Evolutionary conservation across 2,797 vertebrate genomes (phyloP), one percentile per base, ranked within the genome.

Genomic region (Natrix natrix): DNA sequence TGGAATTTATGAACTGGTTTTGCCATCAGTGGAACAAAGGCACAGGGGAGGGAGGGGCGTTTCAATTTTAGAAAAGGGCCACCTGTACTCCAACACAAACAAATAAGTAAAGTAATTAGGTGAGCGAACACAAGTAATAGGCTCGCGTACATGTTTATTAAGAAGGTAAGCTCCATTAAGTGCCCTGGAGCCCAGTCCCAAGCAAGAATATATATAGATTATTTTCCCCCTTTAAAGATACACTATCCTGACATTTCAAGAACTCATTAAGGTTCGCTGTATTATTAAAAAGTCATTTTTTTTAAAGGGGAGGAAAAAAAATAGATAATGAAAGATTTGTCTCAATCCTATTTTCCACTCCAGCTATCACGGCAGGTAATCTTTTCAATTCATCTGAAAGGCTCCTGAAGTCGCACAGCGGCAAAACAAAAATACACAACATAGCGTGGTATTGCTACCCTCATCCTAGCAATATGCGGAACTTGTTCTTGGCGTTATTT

Each of bases 1-100:
- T 90, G 94, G 95, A 94, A 97, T 96, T 97, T 97, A 97, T 96
- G 96, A 97, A 97, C 96, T 96, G 94, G 92, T 94, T 95, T 92
- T 94, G 94, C 94, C 93, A 94, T 94, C 92, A 55, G 57, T 94
- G 92, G 90, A 94, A 17, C 87, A 89, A 91, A 95, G 93, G 90
- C 92, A 93, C 88, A 86, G 89, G 74, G 66, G 92, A 92, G 94
- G 86, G 74, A 94, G 95, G 91, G 90, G 94, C 59, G n/a, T 90
- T 90, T 88, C 26, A 12, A 24, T n/a, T 12, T 87, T 56, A 32
- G 59, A 52, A 86, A 90, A 91, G 2, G 48, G 26, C 37, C 14
- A 0, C 16, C 63, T 92, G 14, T n/a, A 37, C 43, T 16, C 61
- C 28, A 92, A 87, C 92, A 95, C 94, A 69, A 52, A 55, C 22